Evolutionary conservation across 2,113 vertebrate genomes (phyloP).

Genomic region (Oncorhynchus clarkii): DNA sequence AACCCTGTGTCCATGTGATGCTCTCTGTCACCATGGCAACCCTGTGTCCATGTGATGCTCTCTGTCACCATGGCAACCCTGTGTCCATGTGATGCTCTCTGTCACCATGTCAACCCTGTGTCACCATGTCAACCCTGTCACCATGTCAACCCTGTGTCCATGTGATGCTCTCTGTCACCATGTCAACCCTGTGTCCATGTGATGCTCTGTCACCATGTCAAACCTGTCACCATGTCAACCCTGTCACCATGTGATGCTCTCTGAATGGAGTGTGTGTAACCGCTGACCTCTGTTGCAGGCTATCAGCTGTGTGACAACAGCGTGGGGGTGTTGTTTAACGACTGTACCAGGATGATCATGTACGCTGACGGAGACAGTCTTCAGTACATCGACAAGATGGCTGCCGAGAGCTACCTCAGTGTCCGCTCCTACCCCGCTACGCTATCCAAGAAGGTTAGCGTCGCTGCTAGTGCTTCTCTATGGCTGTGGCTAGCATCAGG

Average conservation of each 20-base stretch:
- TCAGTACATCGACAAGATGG: constrained; percentile 91
- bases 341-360: constrained; percentile 92
- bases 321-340: constrained; percentile 94
- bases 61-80: too few species aligned
- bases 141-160: too few species aligned
- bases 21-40: too few species aligned
- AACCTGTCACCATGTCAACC: too few species aligned
- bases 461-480: background rate
- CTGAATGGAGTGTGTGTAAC: background rate
- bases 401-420: constrained; percentile 84
- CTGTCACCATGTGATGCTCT: background rate
- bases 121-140: too few species aligned
- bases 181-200: too few species aligned
- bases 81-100: too few species aligned
- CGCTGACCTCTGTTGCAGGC: constrained; percentile 48
- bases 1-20: too few species aligned
- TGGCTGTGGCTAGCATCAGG: background rate
- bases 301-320: constrained; percentile 99
- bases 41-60: too few species aligned
- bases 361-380: constrained; percentile 90
- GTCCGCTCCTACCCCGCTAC: constrained; percentile 80
- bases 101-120: too few species aligned
- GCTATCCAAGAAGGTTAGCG: constrained; percentile 88
- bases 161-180: too few species aligned
- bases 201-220: too few species aligned